Conservation (phyloP, 2,888 invertebrate genomes). For the Tyria jacobaeae region DNA sequence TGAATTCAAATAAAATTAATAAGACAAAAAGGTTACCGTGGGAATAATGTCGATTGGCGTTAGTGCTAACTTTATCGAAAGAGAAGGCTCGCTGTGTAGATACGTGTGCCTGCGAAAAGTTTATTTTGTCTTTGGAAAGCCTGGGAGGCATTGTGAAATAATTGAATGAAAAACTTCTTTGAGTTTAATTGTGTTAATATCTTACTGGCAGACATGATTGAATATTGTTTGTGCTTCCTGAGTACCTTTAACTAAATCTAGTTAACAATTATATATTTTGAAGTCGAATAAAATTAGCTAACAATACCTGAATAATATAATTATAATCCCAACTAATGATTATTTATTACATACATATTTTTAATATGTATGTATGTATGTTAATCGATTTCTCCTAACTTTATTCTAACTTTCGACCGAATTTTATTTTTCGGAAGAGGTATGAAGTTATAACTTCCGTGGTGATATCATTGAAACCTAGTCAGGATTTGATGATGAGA, state of each 20-base stretch:
- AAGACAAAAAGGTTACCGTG: conserved; percentile 23
- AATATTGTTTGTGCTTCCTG: not conserved
- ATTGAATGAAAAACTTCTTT: not conserved
- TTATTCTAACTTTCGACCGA: no score
- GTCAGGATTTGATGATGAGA: no score
- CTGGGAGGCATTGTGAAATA: not conserved
- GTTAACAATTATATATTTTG: no score
- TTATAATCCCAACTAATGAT: no score
- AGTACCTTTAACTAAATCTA: not conserved
- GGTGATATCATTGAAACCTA: no score
- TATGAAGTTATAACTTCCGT: no score
- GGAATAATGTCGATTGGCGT: conserved; percentile 29
- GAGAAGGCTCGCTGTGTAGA: conserved; percentile 11
- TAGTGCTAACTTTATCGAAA: conserved; percentile 21
- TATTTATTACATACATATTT: no score
- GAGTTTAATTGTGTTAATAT: not conserved
- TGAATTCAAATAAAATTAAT: conserved; percentile 21
- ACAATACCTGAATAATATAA: no score
- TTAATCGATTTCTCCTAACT: no score
- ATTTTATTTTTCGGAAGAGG: no score
- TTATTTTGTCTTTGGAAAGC: conserved; percentile 5
- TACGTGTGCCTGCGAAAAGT: conserved; percentile 12
- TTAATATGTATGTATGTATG: no score
- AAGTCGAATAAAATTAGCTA: no score
- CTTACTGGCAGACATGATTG: not conserved